phyloP scores from a whole-genome alignment of 2,888 invertebrate genomes.

The Ganaspis brasiliensis region DNA sequence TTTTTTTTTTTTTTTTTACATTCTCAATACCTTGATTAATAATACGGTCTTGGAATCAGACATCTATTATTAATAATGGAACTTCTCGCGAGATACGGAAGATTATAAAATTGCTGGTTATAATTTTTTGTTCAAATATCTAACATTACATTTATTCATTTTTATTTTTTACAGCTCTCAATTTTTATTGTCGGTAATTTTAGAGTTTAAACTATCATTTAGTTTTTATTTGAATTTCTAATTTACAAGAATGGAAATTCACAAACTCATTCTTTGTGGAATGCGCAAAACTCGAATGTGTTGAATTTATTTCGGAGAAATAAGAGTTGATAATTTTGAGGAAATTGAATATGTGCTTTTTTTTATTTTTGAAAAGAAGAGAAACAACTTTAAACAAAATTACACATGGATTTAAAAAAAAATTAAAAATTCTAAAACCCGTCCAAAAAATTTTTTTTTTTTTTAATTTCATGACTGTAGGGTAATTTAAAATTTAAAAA shows the following conservation, averaged over 20 bases:
- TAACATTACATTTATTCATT: neutral
- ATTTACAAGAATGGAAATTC: neutral
- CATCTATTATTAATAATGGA: neutral
- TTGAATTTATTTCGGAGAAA: no score
- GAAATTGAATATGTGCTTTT: no score
- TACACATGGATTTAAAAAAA: no score
- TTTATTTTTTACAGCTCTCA: neutral
- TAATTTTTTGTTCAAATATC: neutral
- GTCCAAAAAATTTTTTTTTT: neutral
- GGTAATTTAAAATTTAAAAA: no score
- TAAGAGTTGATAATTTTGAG: no score
- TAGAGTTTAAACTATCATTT: slow-evolving; percentile 7
- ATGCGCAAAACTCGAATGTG: no score
- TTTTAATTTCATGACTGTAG: neutral
- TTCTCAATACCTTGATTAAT: neutral
- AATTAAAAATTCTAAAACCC: no score
- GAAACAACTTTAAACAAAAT: no score
- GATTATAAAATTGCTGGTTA: neutral
- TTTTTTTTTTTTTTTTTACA: neutral
- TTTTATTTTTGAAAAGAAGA: no score
- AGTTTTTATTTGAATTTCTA: neutral
- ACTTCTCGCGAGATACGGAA: neutral
- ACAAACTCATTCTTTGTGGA: neutral
- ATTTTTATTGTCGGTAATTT: slow-evolving; percentile 9
- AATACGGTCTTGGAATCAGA: neutral